Evolutionary conservation across 2,888 invertebrate genomes (phyloP).

Genomic region (Drosophila barbarae): DNA sequence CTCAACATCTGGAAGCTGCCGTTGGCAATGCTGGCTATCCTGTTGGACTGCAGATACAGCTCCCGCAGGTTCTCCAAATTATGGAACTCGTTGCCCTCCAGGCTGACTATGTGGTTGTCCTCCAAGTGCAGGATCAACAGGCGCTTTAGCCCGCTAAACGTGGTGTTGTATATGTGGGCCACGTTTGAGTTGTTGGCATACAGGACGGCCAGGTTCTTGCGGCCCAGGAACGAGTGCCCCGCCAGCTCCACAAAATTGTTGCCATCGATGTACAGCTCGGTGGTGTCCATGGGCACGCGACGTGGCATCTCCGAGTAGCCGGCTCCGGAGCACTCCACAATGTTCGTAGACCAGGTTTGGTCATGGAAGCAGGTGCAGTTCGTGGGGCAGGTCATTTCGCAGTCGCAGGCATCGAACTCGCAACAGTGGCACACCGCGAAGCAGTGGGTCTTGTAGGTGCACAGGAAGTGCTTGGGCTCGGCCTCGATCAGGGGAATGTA

Average conservation of each 20-base stretch:
- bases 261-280: conserved; percentile 95
- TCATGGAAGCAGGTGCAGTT: conserved; percentile 98
- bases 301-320: conserved; percentile 91
- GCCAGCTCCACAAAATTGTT: conserved; percentile 92
- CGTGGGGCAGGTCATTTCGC: conserved; percentile 96
- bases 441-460: conserved; percentile 95
- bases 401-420: conserved; percentile 97
- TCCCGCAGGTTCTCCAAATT: conserved; percentile 90
- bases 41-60: conserved; percentile 92
- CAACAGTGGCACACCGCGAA: conserved; percentile 97
- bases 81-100: conserved; percentile 90
- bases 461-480: conserved; percentile 93
- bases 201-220: conserved; percentile 92
- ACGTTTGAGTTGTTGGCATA: conserved; percentile 94
- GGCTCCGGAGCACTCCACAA: conserved; percentile 92
- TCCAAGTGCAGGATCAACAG: conserved; percentile 91
- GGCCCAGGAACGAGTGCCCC: conserved; percentile 93
- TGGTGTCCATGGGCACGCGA: conserved; percentile 96
- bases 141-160: conserved; percentile 92
- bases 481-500: conserved; percentile 93
- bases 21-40: conserved; percentile 90
- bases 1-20: conserved; percentile 90
- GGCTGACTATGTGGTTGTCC: conserved; percentile 89
- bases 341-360: conserved; percentile 94
- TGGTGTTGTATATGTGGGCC: conserved; percentile 91